These are phyloP conservation scores for Criorhina ranunculi DNA, from an alignment of 2,888 invertebrate species.

Conservation along the genomic window DNA sequence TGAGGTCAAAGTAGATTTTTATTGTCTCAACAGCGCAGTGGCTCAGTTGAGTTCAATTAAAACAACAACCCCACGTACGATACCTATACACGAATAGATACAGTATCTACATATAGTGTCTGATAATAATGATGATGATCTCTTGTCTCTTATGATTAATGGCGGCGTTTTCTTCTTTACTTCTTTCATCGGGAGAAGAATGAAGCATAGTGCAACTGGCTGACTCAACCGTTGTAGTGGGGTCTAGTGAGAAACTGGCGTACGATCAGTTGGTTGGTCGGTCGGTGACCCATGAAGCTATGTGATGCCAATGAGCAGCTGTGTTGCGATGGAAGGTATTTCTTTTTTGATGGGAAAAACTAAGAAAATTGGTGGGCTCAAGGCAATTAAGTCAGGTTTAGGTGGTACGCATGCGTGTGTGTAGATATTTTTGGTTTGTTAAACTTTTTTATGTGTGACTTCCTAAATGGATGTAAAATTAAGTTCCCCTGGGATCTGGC, in stretches of 20 bases:
- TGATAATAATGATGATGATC: slow-evolving; percentile 42
- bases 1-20: slow-evolving; percentile 45
- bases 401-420: slow-evolving; percentile 54
- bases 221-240: background rate
- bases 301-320: slow-evolving; percentile 17
- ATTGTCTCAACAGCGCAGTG: slow-evolving; percentile 59
- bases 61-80: slow-evolving; percentile 31
- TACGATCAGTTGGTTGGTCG: slow-evolving; percentile 32
- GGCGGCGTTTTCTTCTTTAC: slow-evolving; percentile 41
- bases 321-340: background rate
- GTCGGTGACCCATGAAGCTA: slow-evolving; percentile 54
- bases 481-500: background rate
- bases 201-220: slow-evolving; percentile 4
- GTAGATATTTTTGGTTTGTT: background rate
- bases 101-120: slow-evolving; percentile 14
- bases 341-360: slow-evolving; percentile 43
- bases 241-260: slow-evolving; percentile 25
- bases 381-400: slow-evolving; percentile 38
- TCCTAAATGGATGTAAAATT: slow-evolving; percentile 10
- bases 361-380: slow-evolving; percentile 48
- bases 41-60: slow-evolving; percentile 63
- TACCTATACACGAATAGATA: slow-evolving; percentile 15
- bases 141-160: slow-evolving; percentile 65
- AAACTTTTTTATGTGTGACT: slow-evolving; percentile 3
- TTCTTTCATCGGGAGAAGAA: slow-evolving; percentile 51